These are phyloP conservation scores for Anthopleura sola DNA, from an alignment of 64 coral and sea anemone species.

Conservation along the genomic window DNA sequence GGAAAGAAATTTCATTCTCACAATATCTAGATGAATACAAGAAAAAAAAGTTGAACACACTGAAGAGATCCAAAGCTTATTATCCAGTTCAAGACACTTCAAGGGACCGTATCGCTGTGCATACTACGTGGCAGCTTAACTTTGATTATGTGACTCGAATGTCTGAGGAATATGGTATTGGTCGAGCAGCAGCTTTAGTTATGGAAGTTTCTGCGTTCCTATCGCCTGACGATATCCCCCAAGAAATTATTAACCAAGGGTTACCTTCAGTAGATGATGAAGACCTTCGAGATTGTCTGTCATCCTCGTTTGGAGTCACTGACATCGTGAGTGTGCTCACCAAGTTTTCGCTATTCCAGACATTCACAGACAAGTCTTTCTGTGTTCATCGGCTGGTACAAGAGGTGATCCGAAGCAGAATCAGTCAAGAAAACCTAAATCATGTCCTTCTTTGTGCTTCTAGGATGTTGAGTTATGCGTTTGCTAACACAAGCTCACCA, in stretches of 20 bases:
- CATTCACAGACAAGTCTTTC: slow-evolving; percentile 32
- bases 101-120: slow-evolving; percentile 49
- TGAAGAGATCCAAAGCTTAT: slow-evolving; percentile 55
- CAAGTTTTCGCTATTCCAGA: slow-evolving; percentile 81
- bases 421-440: background rate
- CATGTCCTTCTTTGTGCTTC: slow-evolving; percentile 32
- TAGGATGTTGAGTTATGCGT: slow-evolving; percentile 38
- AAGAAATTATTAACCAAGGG: slow-evolving; percentile 66
- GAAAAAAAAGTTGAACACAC: slow-evolving; percentile 44
- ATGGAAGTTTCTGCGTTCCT: slow-evolving; percentile 26
- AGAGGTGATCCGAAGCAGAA: slow-evolving; percentile 55
- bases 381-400: slow-evolving; percentile 43
- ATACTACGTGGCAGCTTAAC: slow-evolving; percentile 73
- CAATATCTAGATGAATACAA: slow-evolving; percentile 53
- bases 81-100: slow-evolving; percentile 36
- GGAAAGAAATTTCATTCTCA: slow-evolving; percentile 8
- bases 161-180: slow-evolving; percentile 51
- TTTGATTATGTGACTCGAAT: slow-evolving; percentile 52
- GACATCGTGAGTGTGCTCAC: slow-evolving; percentile 60
- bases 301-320: slow-evolving; percentile 19
- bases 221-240: slow-evolving; percentile 75
- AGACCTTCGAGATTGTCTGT: slow-evolving; percentile 4
- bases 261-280: slow-evolving; percentile 25
- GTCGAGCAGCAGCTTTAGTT: slow-evolving; percentile 14
- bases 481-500: slow-evolving; percentile 28